Evolutionary conservation across 2,797 vertebrate species (phyloP).

Genomic region (Tiaroga cobitis): DNA sequence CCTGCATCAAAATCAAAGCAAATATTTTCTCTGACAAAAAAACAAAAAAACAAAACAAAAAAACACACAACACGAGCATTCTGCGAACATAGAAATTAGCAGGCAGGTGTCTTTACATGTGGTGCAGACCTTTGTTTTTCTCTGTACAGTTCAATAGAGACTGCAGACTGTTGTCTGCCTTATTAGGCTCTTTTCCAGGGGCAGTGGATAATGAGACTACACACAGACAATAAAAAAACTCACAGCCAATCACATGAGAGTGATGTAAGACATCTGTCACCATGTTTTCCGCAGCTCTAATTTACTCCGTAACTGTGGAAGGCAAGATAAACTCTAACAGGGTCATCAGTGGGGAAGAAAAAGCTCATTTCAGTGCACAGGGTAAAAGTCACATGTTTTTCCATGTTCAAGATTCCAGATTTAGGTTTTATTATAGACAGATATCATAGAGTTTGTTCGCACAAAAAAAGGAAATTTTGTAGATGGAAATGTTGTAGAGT

Average conservation of each 20-base stretch:
- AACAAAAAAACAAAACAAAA: too few relatives aligned
- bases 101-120: constrained; percentile 67
- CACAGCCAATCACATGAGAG: constrained; percentile 52
- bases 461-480: not conserved
- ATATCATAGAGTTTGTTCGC: not conserved
- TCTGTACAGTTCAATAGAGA: constrained; percentile 34
- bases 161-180: constrained; percentile 28
- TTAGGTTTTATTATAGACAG: not conserved
- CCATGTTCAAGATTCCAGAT: not conserved
- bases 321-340: constrained; percentile 42
- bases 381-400: constrained; percentile 26
- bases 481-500: not conserved
- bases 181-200: constrained; percentile 48
- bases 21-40: constrained; percentile 75
- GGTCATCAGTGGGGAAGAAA: constrained; percentile 46
- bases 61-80: constrained; percentile 62
- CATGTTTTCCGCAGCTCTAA: constrained; percentile 24
- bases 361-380: constrained; percentile 10
- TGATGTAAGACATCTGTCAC: constrained; percentile 56
- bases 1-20: constrained; percentile 66
- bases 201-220: constrained; percentile 45
- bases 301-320: constrained; percentile 34
- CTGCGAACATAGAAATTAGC: constrained; percentile 67
- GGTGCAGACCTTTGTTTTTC: constrained; percentile 55
- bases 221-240: constrained; percentile 51